Evolutionary conservation across 2,888 invertebrate species (phyloP).

Genomic region (Adelognathus sp.): DNA sequence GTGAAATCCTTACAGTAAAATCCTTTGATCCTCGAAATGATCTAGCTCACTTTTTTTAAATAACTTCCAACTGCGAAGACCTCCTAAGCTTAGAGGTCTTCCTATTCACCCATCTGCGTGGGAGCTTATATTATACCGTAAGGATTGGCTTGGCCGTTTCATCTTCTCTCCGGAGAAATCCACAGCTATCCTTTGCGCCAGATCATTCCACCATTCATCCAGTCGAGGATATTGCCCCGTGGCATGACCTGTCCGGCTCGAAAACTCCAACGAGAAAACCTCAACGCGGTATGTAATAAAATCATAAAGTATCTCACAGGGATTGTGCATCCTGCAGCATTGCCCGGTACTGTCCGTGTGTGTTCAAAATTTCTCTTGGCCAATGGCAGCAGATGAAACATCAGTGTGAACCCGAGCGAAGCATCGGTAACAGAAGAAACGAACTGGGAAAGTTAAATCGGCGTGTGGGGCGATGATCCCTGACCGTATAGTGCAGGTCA

Average conservation of each 20-base stretch:
- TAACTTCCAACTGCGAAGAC: not conserved
- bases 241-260: conserved; percentile 18
- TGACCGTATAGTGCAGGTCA: conserved; percentile 63
- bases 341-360: not conserved
- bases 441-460: conserved; percentile 21
- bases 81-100: no score
- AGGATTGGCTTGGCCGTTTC: not conserved
- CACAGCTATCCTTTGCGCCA: not conserved
- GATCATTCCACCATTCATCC: not conserved
- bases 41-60: not conserved
- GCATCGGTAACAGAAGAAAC: conserved; percentile 33
- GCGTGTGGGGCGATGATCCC: conserved; percentile 59
- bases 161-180: not conserved
- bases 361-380: conserved; percentile 21
- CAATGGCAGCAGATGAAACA: not conserved
- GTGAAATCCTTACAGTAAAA: no score
- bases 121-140: not conserved
- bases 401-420: not conserved
- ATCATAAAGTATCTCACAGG: conserved; percentile 1
- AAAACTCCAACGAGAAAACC: not conserved
- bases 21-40: no score
- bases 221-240: not conserved
- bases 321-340: not conserved
- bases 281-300: conserved; percentile 7
- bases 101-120: not conserved